These are phyloP conservation scores for Nothobranchius furzeri DNA, from an alignment of 2,113 vertebrate genomes.

Conservation along the genomic window DNA sequence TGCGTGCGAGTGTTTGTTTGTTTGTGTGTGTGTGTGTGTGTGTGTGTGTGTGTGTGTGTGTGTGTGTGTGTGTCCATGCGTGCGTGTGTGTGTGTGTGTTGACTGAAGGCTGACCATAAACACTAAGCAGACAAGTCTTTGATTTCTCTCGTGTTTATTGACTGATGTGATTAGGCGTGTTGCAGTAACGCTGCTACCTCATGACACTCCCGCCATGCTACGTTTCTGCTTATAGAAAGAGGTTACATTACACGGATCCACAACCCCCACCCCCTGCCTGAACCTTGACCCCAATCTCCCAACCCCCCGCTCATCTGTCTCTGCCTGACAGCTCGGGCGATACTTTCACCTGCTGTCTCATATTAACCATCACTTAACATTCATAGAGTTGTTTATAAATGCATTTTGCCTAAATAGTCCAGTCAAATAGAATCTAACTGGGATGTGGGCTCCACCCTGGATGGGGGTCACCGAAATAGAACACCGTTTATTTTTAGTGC, in stretches of 20 bases:
- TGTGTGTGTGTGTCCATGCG: no score
- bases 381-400: slow-evolving; percentile 5
- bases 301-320: slow-evolving; percentile 23
- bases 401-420: background rate
- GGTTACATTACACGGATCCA: slow-evolving; percentile 41
- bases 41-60: no score
- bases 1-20: no score
- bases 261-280: slow-evolving; percentile 26
- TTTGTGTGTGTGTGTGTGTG: no score
- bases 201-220: slow-evolving; percentile 57
- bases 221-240: slow-evolving; percentile 57
- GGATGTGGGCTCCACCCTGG: slow-evolving; percentile 18
- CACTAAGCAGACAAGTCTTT: slow-evolving; percentile 18
- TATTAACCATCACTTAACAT: slow-evolving; percentile 22
- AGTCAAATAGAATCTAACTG: slow-evolving; percentile 9
- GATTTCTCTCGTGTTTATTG: slow-evolving; percentile 55
- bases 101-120: background rate
- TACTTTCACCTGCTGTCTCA: slow-evolving; percentile 30
- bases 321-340: slow-evolving; percentile 18
- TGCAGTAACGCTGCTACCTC: slow-evolving; percentile 53
- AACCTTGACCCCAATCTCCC: slow-evolving; percentile 50
- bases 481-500: slow-evolving; percentile 30
- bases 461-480: slow-evolving; percentile 22
- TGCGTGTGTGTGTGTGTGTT: background rate
- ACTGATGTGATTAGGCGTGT: slow-evolving; percentile 37